These are phyloP conservation scores for Neotoma lepida DNA, from an alignment of 2,113 vertebrate genomes.

Conservation along the genomic window DNA sequence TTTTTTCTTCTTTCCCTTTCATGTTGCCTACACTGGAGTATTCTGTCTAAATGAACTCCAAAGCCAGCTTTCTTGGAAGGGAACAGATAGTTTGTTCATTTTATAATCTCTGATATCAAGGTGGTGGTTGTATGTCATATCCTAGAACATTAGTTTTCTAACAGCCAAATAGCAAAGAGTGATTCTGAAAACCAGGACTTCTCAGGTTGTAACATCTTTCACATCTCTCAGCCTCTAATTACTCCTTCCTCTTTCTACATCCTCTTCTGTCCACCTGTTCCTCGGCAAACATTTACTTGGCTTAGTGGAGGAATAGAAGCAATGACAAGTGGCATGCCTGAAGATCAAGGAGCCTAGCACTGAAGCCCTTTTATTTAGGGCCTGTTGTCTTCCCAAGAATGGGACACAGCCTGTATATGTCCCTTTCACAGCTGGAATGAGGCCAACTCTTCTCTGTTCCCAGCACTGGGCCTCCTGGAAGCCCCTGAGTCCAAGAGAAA, in stretches of 20 bases:
- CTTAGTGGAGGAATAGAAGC: not conserved
- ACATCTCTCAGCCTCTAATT: accelerated
- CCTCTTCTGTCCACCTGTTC: not conserved
- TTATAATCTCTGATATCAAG: not conserved
- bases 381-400: not conserved
- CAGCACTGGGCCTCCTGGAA: not conserved
- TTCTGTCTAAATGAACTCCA: not conserved
- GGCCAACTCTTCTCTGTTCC: not conserved
- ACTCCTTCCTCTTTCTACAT: not conserved
- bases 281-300: not conserved
- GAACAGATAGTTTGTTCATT: not conserved
- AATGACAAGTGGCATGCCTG: too few species aligned
- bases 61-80: not conserved
- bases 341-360: not conserved
- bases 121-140: not conserved
- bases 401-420: not conserved
- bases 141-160: not conserved
- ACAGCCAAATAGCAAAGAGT: not conserved
- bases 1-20: not conserved
- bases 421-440: not conserved
- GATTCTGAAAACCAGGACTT: not conserved
- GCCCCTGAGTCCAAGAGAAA: not conserved
- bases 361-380: not conserved
- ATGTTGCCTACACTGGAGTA: not conserved
- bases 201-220: not conserved